These are phyloP conservation scores for Cotesia typhae DNA, from an alignment of 1,140 invertebrate genomes.

Conservation along the genomic window DNA sequence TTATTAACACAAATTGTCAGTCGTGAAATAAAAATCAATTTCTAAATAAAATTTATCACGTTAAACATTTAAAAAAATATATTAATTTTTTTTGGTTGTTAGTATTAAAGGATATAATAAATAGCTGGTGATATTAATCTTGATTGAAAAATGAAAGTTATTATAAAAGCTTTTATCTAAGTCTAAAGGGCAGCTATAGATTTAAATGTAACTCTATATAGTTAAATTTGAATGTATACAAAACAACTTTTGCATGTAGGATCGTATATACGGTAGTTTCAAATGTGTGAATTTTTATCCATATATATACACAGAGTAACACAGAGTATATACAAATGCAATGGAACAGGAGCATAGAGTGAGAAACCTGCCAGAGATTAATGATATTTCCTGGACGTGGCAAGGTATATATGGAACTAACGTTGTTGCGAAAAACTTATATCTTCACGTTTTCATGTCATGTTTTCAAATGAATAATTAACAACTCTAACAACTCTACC, in stretches of 20 bases:
- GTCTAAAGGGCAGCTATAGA: constrained; percentile 17
- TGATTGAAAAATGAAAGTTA: constrained; percentile 24
- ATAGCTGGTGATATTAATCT: constrained; percentile 22
- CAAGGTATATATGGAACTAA: constrained; percentile 32
- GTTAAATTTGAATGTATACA: not conserved
- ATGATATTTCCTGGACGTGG: constrained; percentile 50
- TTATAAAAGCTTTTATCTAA: constrained; percentile 29
- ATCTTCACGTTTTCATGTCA: constrained; percentile 44
- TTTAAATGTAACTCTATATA: constrained; percentile 10
- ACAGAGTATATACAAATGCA: constrained; percentile 2
- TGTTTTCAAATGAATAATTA: constrained; percentile 54
- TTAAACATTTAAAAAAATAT: too few species aligned
- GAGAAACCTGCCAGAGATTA: constrained; percentile 52
- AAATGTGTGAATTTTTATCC: not conserved
- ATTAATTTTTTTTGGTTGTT: too few species aligned
- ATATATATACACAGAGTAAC: not conserved
- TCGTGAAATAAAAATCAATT: too few species aligned
- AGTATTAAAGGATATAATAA: not conserved
- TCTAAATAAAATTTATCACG: too few species aligned
- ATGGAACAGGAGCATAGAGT: constrained; percentile 17
- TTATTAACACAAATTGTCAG: too few species aligned
- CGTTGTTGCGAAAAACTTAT: constrained; percentile 48
- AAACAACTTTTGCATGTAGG: constrained; percentile 24
- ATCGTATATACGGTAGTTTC: constrained; percentile 9
- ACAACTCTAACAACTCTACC: constrained; percentile 51